Conservation (phyloP, 2,797 vertebrate genomes). For the Xiphorhynchus erythropygius region DNA sequence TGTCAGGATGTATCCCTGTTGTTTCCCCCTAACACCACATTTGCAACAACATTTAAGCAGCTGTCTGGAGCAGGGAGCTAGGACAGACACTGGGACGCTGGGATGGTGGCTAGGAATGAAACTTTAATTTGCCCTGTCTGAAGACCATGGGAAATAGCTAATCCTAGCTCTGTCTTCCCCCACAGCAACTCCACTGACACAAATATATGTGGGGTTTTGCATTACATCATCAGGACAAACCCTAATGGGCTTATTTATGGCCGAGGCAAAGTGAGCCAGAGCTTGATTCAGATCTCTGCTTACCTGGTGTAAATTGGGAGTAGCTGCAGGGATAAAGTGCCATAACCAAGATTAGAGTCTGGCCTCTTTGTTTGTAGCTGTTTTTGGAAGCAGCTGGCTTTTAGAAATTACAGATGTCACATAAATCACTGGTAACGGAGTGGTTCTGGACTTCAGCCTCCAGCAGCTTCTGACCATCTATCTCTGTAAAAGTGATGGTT, state of each 20-base stretch:
- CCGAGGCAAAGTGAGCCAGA: not conserved
- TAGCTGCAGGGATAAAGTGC: conserved; percentile 44
- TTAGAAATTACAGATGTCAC: conserved; percentile 33
- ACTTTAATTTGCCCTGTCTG: not conserved
- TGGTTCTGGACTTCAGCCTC: conserved; percentile 45
- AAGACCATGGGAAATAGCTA: not conserved
- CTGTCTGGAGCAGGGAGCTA: not conserved
- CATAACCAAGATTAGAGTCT: conserved; percentile 30
- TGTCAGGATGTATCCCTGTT: not conserved
- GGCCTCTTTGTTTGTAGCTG: conserved; percentile 32
- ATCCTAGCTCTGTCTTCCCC: not conserved
- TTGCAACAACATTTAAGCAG: not conserved
- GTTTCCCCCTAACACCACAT: not conserved
- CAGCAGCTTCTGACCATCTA: conserved; percentile 38
- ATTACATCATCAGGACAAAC: conserved; percentile 30
- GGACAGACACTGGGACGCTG: not conserved
- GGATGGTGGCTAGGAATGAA: not conserved
- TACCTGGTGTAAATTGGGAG: conserved; percentile 46
- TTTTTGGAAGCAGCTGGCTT: conserved; percentile 64
- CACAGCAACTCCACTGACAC: not conserved
- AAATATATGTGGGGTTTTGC: not conserved
- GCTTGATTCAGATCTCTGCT: conserved; percentile 28
- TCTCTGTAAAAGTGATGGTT: conserved; percentile 29
- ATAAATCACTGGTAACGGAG: conserved; percentile 61
- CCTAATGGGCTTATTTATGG: conserved; percentile 43